phyloP scores from a whole-genome alignment of 2,113 vertebrate genomes.

The Catagonus wagneri region DNA sequence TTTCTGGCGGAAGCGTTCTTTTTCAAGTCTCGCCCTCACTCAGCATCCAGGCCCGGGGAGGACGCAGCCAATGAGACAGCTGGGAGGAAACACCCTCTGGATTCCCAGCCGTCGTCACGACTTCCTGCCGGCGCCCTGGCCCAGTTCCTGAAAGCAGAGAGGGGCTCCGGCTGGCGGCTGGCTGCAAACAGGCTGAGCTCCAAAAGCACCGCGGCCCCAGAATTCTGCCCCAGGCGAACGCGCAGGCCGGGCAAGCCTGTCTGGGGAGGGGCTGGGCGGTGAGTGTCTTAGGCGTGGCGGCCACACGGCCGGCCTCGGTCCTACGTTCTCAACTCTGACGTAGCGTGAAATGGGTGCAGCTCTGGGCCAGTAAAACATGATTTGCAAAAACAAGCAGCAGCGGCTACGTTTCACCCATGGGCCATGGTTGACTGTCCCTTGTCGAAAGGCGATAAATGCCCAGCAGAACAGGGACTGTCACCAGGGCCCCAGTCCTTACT shows the following conservation, averaged over 20 bases:
- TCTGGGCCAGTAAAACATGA: background rate
- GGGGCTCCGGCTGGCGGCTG: background rate
- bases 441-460: fast-evolving
- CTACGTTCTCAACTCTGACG: background rate
- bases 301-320: background rate
- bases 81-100: background rate
- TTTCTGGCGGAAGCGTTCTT: background rate
- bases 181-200: too few species aligned
- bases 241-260: fast-evolving
- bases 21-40: fast-evolving
- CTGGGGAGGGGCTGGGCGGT: fast-evolving
- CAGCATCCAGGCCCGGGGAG: background rate
- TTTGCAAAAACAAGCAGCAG: background rate
- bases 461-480: background rate
- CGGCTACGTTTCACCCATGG: fast-evolving
- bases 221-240: fast-evolving
- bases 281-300: fast-evolving
- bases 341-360: fast-evolving
- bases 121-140: background rate
- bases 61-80: background rate
- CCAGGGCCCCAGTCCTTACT: fast-evolving
- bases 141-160: background rate
- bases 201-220: fast-evolving
- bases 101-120: too few species aligned
- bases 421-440: fast-evolving